phyloP scores from a whole-genome alignment of 2,113 vertebrate species.

The Balaenoptera acutorostrata region DNA sequence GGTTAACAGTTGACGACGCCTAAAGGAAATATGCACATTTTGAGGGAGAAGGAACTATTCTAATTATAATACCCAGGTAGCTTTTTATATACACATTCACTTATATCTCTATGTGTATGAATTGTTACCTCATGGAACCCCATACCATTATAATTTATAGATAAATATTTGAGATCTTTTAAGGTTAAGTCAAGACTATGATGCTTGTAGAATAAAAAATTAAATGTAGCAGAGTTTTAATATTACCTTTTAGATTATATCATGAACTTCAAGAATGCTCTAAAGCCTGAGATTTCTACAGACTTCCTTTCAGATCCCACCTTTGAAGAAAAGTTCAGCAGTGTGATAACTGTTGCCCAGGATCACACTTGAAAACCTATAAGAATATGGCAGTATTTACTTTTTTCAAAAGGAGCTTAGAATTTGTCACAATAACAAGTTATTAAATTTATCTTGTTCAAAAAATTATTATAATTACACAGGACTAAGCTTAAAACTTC shows the following conservation, averaged over 20 bases:
- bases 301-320: not conserved
- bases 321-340: conserved; percentile 43
- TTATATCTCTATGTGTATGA: not conserved
- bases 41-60: not conserved
- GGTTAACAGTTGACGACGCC: not conserved
- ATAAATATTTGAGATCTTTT: not conserved
- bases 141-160: not conserved
- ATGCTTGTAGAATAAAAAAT: not conserved
- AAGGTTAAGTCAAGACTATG: not conserved
- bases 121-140: not conserved
- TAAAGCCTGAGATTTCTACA: not conserved
- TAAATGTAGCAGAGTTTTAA: not conserved
- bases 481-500: conserved; percentile 53
- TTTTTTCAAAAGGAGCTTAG: conserved; percentile 18
- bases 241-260: not conserved
- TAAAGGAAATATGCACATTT: conserved; percentile 28
- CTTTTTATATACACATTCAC: not conserved
- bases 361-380: conserved; percentile 51
- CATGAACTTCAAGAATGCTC: not conserved
- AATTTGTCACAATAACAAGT: conserved; percentile 45
- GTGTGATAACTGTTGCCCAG: conserved; percentile 42
- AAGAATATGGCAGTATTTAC: not conserved
- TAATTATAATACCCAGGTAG: not conserved
- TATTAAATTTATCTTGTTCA: conserved; percentile 49
- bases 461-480: conserved; percentile 67